Conservation (phyloP, 2,888 invertebrate species). For the Pilophorus perplexus region DNA sequence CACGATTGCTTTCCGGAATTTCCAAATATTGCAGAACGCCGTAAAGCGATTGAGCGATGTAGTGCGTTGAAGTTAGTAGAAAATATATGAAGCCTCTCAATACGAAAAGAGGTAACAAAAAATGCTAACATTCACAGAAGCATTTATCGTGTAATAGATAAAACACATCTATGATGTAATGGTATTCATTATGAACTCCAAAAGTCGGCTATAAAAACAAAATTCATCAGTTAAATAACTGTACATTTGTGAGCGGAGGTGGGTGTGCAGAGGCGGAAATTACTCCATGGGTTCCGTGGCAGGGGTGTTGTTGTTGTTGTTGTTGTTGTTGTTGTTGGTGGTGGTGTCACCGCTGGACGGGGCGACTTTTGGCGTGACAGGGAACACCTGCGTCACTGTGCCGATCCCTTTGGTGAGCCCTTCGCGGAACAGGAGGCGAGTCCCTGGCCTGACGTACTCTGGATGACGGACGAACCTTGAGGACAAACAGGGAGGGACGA, state of each 20-base stretch:
- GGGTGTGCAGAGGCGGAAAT: not conserved
- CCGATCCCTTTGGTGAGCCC: constrained; percentile 84
- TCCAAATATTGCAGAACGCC: too few relatives aligned
- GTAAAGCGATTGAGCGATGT: too few relatives aligned
- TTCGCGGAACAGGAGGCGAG: constrained; percentile 79
- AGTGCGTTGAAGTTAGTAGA: too few relatives aligned
- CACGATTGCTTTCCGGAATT: too few relatives aligned
- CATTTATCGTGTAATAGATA: too few relatives aligned
- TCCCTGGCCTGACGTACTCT: constrained; percentile 77
- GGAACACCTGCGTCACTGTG: constrained; percentile 73
- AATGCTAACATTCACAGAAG: too few relatives aligned
- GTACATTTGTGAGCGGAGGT: not conserved
- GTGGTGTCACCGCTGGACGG: not conserved
- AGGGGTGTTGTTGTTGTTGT: not conserved
- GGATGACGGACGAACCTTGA: constrained; percentile 82
- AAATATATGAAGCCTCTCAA: too few relatives aligned
- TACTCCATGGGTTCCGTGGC: not conserved
- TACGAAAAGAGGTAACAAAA: too few relatives aligned
- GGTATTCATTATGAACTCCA: too few relatives aligned
- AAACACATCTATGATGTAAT: too few relatives aligned
- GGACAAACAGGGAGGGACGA: not conserved
- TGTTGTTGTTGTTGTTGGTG: not conserved
- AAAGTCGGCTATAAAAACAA: too few relatives aligned
- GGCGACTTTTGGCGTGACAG: constrained; percentile 49
- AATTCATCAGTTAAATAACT: too few relatives aligned